A percentile compares a stretch with the other conserved stretches of the same genome.
Evolutionary conservation across 2,113 vertebrate genomes (phyloP).

Genomic region (Prionailurus bengalensis): DNA sequence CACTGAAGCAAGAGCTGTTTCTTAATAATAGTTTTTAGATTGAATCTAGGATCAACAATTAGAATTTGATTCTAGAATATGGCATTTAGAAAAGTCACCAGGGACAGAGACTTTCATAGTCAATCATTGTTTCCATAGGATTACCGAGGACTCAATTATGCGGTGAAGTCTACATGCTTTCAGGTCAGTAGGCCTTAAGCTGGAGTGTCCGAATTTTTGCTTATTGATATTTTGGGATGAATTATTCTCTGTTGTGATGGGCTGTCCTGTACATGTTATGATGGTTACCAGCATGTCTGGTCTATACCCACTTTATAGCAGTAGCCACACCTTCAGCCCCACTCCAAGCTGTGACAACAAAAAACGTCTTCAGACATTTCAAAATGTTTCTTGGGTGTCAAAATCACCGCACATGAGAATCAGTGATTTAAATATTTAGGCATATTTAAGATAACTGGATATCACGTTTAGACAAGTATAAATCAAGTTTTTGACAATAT

Average conservation of each 20-base stretch:
- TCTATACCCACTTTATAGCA: not conserved
- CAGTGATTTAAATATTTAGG: not conserved
- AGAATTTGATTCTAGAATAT: not conserved
- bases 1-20: not conserved
- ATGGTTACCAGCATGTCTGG: not conserved
- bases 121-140: not conserved
- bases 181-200: not conserved
- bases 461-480: not conserved
- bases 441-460: not conserved
- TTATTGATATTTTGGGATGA: not conserved
- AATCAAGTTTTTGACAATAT: not conserved
- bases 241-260: not conserved
- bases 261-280: not conserved
- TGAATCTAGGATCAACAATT: not conserved
- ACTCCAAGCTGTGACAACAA: not conserved
- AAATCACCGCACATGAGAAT: not conserved
- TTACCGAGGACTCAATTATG: not conserved
- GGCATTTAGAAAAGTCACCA: not conserved
- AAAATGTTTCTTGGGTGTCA: not conserved
- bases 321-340: rapidly evolving
- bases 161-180: not conserved
- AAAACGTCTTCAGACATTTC: not conserved
- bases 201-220: not conserved
- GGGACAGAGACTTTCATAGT: not conserved
- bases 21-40: slow-evolving; percentile 40